phyloP scores from a whole-genome alignment of 2,888 invertebrate genomes.

The Caradrina kadenii region DNA sequence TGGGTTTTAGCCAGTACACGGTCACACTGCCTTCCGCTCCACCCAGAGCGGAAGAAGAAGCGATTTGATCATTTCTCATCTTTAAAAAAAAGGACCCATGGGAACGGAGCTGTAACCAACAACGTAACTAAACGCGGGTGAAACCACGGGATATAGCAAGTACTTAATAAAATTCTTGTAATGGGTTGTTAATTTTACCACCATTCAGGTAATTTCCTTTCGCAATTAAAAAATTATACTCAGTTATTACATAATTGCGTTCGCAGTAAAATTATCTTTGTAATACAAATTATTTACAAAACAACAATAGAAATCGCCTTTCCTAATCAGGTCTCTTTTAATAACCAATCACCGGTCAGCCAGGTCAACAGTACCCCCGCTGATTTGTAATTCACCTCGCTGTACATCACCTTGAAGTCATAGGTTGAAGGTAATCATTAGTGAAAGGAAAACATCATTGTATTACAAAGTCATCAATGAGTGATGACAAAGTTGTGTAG shows the following conservation, averaged over 20 bases:
- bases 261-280: constrained; percentile 12
- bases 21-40: no score
- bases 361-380: constrained; percentile 57
- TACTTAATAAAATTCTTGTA: neutral
- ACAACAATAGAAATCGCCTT: constrained; percentile 40
- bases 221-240: neutral
- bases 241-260: constrained; percentile 5
- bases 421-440: constrained; percentile 72
- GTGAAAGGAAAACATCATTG: constrained; percentile 74
- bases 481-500: neutral
- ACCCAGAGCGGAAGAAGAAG: no score
- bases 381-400: constrained; percentile 66
- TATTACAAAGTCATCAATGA: constrained; percentile 52
- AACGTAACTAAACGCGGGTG: no score
- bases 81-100: no score
- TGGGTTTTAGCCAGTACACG: no score
- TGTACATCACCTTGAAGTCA: constrained; percentile 60
- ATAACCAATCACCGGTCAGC: constrained; percentile 40
- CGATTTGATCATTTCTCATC: no score
- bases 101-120: no score
- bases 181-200: neutral
- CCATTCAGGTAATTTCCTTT: neutral
- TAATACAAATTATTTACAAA: constrained; percentile 12
- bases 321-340: constrained; percentile 37
- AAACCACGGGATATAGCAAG: no score